phyloP scores from a whole-genome alignment of 2,797 vertebrate species.

The Ctenochaetus hawaiiensis region DNA sequence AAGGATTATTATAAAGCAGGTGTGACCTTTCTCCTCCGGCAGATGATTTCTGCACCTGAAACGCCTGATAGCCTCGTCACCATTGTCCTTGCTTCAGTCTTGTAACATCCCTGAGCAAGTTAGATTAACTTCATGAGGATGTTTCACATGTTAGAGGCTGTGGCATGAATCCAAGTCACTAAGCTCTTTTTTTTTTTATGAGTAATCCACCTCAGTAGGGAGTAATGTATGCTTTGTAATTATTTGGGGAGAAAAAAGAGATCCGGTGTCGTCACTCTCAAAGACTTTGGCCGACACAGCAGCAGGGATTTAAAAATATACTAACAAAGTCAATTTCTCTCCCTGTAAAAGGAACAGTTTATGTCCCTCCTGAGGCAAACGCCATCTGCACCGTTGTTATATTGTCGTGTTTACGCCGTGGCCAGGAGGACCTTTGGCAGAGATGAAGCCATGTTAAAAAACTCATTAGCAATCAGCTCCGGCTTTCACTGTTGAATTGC shows the following conservation, averaged over 20 bases:
- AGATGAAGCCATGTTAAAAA: conserved; percentile 61
- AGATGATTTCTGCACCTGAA: conserved; percentile 54
- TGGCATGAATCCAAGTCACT: conserved; percentile 41
- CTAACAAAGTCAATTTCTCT: conserved; percentile 52
- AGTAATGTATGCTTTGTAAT: conserved; percentile 54
- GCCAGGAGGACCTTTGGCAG: conserved; percentile 62
- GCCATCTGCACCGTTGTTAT: conserved; percentile 65
- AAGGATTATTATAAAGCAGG: conserved; percentile 68
- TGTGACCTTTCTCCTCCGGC: conserved; percentile 65
- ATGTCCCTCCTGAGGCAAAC: conserved; percentile 52
- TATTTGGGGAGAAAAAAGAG: conserved; percentile 30
- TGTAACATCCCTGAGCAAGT: conserved; percentile 30
- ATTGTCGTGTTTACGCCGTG: conserved; percentile 46
- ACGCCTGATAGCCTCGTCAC: conserved; percentile 37
- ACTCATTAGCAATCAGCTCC: conserved; percentile 74
- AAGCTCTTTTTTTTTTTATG: conserved; percentile 35
- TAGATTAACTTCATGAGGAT: conserved; percentile 43
- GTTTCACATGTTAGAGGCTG: conserved; percentile 30
- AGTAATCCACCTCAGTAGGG: conserved; percentile 57
- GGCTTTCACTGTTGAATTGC: conserved; percentile 54
- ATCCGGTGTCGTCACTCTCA: conserved; percentile 45
- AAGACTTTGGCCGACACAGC: conserved; percentile 56
- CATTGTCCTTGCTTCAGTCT: conserved; percentile 31
- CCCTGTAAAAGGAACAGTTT: conserved; percentile 55
- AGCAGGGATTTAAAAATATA: conserved; percentile 61